These are phyloP conservation scores for Mesembrinibis cayennensis DNA, from an alignment of 2,113 vertebrate species.

Conservation along the genomic window DNA sequence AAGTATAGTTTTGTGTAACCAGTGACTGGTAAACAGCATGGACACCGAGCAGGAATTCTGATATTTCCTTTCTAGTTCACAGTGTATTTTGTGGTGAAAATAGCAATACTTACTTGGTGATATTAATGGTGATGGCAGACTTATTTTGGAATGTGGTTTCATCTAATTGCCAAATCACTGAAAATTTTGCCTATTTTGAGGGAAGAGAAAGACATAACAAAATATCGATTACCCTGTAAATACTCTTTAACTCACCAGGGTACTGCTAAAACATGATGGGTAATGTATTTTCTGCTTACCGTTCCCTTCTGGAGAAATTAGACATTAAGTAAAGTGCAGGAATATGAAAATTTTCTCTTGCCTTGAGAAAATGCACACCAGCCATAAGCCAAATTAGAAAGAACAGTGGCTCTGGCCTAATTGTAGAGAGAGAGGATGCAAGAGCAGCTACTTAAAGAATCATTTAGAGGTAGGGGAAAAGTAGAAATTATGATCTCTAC, in stretches of 20 bases:
- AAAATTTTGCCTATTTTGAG: conserved; percentile 35
- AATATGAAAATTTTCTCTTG: neutral
- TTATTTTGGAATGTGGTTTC: conserved; percentile 22
- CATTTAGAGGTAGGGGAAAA: neutral
- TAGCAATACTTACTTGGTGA: conserved; percentile 51
- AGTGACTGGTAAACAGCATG: neutral
- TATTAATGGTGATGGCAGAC: conserved; percentile 1
- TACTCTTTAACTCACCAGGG: neutral
- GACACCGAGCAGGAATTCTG: neutral
- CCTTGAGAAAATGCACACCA: neutral
- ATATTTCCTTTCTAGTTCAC: neutral
- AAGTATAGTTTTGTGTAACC: neutral
- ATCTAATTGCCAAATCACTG: conserved; percentile 62
- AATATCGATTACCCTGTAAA: neutral
- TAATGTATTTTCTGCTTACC: neutral
- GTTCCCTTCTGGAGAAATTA: neutral
- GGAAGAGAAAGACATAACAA: neutral
- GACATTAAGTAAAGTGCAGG: neutral
- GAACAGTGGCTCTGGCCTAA: neutral
- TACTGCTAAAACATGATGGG: neutral
- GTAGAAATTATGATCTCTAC: neutral
- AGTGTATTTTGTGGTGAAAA: neutral
- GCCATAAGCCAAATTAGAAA: neutral
- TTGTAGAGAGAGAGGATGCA: neutral
- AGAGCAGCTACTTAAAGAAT: neutral